These are phyloP conservation scores for Tychaedon coryphoeus DNA, from an alignment of 2,113 vertebrate species.

Conservation along the genomic window DNA sequence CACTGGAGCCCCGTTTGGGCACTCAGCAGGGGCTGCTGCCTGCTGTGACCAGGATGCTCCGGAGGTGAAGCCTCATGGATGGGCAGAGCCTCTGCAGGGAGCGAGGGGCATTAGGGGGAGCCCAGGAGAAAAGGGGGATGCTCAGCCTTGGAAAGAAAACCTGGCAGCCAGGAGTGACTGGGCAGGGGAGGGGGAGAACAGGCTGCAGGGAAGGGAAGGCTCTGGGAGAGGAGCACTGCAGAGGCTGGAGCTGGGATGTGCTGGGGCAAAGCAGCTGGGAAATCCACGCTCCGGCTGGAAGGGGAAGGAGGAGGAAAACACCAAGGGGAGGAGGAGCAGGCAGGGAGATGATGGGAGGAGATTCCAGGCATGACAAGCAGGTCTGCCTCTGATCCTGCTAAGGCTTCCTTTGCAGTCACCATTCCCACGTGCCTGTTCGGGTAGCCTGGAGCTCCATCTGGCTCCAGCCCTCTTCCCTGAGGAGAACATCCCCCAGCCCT, in stretches of 20 bases:
- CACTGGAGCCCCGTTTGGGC: not conserved
- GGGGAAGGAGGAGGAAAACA: not conserved
- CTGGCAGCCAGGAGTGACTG: not conserved
- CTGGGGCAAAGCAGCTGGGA: slow-evolving; percentile 4
- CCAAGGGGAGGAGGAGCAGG: not conserved
- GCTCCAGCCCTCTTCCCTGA: not conserved
- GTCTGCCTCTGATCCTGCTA: not conserved
- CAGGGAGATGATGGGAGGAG: not conserved
- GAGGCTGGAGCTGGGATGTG: not conserved
- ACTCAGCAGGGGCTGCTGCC: not conserved
- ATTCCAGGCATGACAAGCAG: not conserved
- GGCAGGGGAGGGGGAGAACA: not conserved
- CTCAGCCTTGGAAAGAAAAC: not conserved
- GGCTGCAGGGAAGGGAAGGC: not conserved
- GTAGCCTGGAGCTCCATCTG: not conserved
- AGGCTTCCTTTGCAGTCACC: not conserved
- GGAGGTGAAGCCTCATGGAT: not conserved
- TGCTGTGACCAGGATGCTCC: not conserved
- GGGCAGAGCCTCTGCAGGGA: not conserved
- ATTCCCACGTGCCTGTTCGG: fast-evolving
- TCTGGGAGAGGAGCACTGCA: not conserved
- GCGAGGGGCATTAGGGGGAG: fast-evolving
- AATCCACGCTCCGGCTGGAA: not conserved
- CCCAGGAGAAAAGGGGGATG: not conserved
- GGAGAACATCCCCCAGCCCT: not conserved